phyloP scores from a whole-genome alignment of 1,140 invertebrate genomes.

The Sitophilus oryzae region DNA sequence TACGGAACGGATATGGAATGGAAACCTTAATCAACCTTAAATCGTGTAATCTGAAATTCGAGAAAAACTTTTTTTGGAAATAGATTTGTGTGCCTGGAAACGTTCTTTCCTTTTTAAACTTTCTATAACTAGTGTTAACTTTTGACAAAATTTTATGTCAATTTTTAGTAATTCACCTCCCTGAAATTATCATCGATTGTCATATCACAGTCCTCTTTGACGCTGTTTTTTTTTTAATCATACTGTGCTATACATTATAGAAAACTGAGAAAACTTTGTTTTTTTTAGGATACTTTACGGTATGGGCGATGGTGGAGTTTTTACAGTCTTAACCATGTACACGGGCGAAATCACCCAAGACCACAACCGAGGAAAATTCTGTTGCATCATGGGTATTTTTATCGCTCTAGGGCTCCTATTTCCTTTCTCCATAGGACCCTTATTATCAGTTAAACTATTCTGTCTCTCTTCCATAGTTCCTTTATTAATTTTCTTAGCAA shows the following conservation, averaged over 20 bases:
- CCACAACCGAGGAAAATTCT: constrained; percentile 31
- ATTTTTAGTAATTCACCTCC: no score
- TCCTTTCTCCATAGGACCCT: constrained; percentile 55
- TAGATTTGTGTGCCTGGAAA: no score
- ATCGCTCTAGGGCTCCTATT: constrained; percentile 29
- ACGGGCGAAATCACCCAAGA: constrained; percentile 48
- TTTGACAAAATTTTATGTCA: no score
- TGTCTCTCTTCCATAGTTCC: constrained; percentile 46
- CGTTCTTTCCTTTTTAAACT: no score
- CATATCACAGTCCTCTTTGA: no score
- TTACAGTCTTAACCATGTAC: constrained; percentile 48
- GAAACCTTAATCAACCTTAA: no score
- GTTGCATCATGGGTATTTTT: constrained; percentile 31
- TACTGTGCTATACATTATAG: neutral
- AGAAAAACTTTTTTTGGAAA: no score
- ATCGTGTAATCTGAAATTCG: no score
- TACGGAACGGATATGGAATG: no score
- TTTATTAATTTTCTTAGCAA: constrained; percentile 48
- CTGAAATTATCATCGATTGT: no score
- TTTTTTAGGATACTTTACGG: constrained; percentile 47
- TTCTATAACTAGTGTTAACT: no score
- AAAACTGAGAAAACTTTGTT: neutral
- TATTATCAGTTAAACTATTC: constrained; percentile 50
- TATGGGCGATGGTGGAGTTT: constrained; percentile 44
- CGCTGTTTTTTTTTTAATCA: no score